Evolutionary conservation across 64 coral and sea anemone species (phyloP), one percentile per base, ranked within the genome.

Genomic region (Pocillopora verrucosa): DNA sequence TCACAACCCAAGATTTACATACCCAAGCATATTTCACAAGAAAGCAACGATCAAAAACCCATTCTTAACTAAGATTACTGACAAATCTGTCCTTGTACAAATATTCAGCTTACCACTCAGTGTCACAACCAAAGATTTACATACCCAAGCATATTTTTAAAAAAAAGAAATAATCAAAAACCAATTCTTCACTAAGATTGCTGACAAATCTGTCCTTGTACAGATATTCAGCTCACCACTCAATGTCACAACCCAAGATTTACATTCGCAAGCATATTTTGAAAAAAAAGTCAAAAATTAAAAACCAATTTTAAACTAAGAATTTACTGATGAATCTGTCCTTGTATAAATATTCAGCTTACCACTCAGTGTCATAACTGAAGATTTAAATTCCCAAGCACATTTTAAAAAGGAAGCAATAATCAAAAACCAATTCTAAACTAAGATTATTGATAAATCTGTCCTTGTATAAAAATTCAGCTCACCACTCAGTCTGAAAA

Each of bases 401-500:
- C 20, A 75, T 34, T 15, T 30, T 30, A 30, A 30, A 19, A 20
- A 77, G 34, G 2, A 77, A 13, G 17, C 34, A 9, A 36, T 30
- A 30, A 30, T 30, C 30, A 41, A 30, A 16, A 35, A 34, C 1
- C 2, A 16, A 60, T 74, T 77, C 3, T 16, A 51, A 51, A 51
- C 41, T 4, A 51, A 7, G 41, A 51, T 51, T 51, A 51, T 0
- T 51, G 41, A 51, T 51, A 0, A 51, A 51, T 4, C 41, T 51
- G 41, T 51, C 41, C 41, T 4, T 17, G 14, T 6, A 36, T 1
- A 17, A 36, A 13, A 72, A 16, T 13, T 34, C 37, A 38, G 20
- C 90, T 87, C 80, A 98, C 97, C 97, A 99, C 90, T 99, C 97
- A 73, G 97, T 93, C 57, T 99, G 97, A 82, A 99, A 99, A 75